Evolutionary conservation across 2,113 vertebrate genomes (phyloP), one percentile per base, ranked within the genome.

Genomic region (Paracanthobrama guichenoti): DNA sequence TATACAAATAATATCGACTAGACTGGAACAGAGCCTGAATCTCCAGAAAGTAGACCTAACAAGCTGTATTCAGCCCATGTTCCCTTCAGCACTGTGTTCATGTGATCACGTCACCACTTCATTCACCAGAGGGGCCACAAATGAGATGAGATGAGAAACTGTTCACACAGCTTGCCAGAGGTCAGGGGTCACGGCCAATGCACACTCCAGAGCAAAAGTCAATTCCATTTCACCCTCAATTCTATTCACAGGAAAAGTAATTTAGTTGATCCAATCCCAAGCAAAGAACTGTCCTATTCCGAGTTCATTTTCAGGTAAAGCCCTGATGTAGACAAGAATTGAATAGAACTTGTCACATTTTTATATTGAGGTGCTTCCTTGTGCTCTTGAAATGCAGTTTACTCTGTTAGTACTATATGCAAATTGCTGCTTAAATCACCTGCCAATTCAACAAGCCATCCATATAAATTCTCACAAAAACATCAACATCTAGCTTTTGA

Each of bases 211-310:
- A 77, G 74, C 66, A 79, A 64, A 82, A 59, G 24, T 79, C 42
- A 79, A 31, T 83, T 87, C 76, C 74, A 59, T 87, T 79, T 66
- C 80, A 67, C 24, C 76, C 44, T 4, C 69, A 59, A 69, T 85
- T 81, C 72, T 76, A 71, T 67, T 39, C 20, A 77, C 46, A 67
- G 26, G 39, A 62, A 55, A 87, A 59, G 48, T 74, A 35, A 85
- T 79, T 82, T 66, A 77, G n/a, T 18, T 44, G 67, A 72, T 44
- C 28, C 46, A 35, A 64, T 76, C 81, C 3, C n/a, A 26, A 55
- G 53, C 64, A 82, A 42, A 39, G 55, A 5, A 53, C n/a, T 2
- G 14, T 84, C 35, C 31, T 28, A 22, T 62, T 82, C 28, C 1
- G 2, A 18, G 74, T 22, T 57, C 16, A 82, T 55, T 62, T 73